Percentiles rank a stretch among this genome's conserved stretches.
These are phyloP conservation scores for Peromyscus leucopus DNA, from an alignment of 2,113 vertebrate genomes.

Conservation along the genomic window DNA sequence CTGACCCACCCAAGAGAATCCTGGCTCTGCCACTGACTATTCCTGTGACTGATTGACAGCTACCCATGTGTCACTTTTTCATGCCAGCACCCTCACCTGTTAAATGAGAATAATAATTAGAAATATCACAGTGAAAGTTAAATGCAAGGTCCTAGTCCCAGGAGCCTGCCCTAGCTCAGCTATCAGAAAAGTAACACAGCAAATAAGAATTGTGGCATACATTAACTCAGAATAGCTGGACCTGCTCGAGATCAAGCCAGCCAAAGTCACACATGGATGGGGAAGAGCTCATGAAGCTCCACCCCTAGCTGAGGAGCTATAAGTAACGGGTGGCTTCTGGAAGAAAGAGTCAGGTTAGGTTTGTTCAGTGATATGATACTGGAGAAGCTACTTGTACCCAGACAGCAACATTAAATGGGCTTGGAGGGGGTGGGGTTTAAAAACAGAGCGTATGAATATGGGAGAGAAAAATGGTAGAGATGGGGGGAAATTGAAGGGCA, in stretches of 20 bases:
- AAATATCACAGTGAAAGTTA: background rate
- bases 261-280: background rate
- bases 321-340: too few species aligned
- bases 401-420: background rate
- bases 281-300: background rate
- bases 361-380: background rate
- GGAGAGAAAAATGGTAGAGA: background rate
- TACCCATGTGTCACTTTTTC: background rate
- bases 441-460: too few species aligned
- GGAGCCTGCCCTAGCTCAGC: conserved; percentile 16
- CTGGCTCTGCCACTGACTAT: background rate
- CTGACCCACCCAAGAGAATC: background rate
- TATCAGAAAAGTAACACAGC: conserved; percentile 31
- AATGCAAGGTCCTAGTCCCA: background rate
- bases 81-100: background rate
- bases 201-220: background rate
- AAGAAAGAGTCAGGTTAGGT: background rate
- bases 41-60: background rate
- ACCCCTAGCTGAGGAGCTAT: background rate
- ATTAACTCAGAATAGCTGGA: background rate
- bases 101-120: background rate
- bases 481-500: background rate
- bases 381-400: background rate
- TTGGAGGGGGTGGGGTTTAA: accelerated
- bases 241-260: background rate